phyloP scores from a whole-genome alignment of 2,113 vertebrate species.

The Malurus melanocephalus region DNA sequence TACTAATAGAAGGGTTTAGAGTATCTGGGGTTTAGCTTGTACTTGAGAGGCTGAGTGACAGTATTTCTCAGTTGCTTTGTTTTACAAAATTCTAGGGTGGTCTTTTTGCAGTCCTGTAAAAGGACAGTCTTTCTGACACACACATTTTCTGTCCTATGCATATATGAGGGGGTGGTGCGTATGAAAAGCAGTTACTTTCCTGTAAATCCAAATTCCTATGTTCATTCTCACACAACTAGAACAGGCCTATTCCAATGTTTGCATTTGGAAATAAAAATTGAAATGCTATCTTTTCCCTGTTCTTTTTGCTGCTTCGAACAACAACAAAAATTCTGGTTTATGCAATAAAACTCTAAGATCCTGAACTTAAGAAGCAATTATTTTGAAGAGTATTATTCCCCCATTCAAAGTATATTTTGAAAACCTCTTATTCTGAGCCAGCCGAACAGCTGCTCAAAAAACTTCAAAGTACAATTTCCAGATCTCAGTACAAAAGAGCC shows the following conservation, averaged over 20 bases:
- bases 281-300: neutral
- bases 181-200: neutral
- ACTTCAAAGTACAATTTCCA: neutral
- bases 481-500: neutral
- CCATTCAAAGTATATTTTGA: neutral
- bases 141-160: neutral
- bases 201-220: neutral
- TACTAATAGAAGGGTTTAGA: neutral
- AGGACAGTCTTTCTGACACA: neutral
- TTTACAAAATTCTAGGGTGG: neutral
- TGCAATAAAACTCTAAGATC: neutral
- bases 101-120: neutral
- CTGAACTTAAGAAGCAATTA: neutral
- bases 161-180: neutral
- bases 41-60: neutral
- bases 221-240: neutral
- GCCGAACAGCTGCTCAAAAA: conserved; percentile 1
- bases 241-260: neutral
- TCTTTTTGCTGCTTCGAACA: neutral
- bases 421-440: neutral
- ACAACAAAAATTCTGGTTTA: neutral
- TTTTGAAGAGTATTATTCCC: neutral
- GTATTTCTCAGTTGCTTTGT: neutral
- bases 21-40: neutral
- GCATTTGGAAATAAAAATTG: neutral